phyloP scores from a whole-genome alignment of 2,888 invertebrate species.

The Polymixis lichenea region DNA sequence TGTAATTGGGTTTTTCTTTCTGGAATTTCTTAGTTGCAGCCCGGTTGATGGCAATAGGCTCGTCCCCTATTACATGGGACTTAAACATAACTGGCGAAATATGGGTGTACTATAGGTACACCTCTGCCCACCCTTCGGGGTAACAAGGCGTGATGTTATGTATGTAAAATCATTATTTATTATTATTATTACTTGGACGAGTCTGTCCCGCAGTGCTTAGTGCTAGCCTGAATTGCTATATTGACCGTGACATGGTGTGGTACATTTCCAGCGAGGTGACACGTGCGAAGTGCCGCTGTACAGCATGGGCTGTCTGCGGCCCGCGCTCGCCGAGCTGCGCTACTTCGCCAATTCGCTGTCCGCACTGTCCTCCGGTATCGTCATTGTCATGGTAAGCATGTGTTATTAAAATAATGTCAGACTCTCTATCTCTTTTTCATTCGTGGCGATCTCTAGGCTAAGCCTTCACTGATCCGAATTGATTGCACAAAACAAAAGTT shows the following conservation, averaged over 20 bases:
- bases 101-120: too few species aligned
- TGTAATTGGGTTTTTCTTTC: too few species aligned
- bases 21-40: too few species aligned
- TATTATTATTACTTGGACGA: neutral
- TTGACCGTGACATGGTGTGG: neutral
- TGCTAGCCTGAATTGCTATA: neutral
- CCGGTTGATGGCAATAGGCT: too few species aligned
- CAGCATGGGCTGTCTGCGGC: conserved; percentile 78
- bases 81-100: too few species aligned
- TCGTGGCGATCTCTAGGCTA: neutral
- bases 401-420: neutral
- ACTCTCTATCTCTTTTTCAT: neutral
- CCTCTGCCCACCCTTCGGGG: too few species aligned
- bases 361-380: conserved; percentile 78
- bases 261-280: conserved; percentile 67
- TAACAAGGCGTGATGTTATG: too few species aligned
- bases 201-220: neutral
- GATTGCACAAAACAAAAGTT: neutral
- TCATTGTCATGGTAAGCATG: conserved; percentile 82
- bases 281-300: conserved; percentile 75
- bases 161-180: neutral
- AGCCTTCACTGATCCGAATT: neutral
- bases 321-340: conserved; percentile 79
- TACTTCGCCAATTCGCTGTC: conserved; percentile 78
- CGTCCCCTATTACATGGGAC: too few species aligned